Conservation (phyloP, 2,888 invertebrate genomes). For the Chaitophorus viminalis region DNA sequence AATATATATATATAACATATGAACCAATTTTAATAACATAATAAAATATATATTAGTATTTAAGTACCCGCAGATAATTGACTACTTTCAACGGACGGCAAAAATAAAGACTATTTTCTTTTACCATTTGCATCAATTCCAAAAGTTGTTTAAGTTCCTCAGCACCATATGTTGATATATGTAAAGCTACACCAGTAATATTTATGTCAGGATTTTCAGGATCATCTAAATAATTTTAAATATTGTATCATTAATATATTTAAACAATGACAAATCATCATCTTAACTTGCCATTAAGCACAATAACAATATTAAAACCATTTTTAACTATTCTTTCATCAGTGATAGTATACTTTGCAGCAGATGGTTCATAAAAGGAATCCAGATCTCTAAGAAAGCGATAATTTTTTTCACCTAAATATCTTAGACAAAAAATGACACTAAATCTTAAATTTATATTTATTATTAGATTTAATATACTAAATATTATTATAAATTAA, state of each 20-base stretch:
- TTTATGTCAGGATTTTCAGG: slow-evolving; percentile 31
- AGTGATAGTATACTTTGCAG: slow-evolving; percentile 62
- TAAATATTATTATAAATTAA: too few species aligned
- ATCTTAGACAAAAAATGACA: slow-evolving; percentile 6
- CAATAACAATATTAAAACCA: slow-evolving; percentile 64
- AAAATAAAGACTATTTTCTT: slow-evolving; percentile 51
- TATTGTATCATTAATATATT: neutral
- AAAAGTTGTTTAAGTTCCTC: slow-evolving; percentile 64
- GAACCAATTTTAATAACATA: neutral
- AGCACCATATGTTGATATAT: slow-evolving; percentile 63
- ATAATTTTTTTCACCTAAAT: slow-evolving; percentile 48
- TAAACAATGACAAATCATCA: neutral
- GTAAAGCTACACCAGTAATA: slow-evolving; percentile 63
- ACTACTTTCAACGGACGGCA: slow-evolving; percentile 64
- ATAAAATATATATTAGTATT: neutral
- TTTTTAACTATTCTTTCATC: slow-evolving; percentile 64
- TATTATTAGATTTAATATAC: neutral
- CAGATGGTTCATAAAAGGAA: slow-evolving; percentile 43
- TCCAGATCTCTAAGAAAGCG: slow-evolving; percentile 21
- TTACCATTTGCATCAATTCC: slow-evolving; percentile 57
- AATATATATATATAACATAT: neutral
- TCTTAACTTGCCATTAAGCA: slow-evolving; percentile 34
- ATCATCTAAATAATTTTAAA: slow-evolving; percentile 29
- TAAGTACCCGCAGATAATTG: slow-evolving; percentile 63
- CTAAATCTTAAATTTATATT: too few species aligned